Evolutionary conservation across 2,113 vertebrate genomes (phyloP).

Genomic region (Chaetorhynchus papuensis): DNA sequence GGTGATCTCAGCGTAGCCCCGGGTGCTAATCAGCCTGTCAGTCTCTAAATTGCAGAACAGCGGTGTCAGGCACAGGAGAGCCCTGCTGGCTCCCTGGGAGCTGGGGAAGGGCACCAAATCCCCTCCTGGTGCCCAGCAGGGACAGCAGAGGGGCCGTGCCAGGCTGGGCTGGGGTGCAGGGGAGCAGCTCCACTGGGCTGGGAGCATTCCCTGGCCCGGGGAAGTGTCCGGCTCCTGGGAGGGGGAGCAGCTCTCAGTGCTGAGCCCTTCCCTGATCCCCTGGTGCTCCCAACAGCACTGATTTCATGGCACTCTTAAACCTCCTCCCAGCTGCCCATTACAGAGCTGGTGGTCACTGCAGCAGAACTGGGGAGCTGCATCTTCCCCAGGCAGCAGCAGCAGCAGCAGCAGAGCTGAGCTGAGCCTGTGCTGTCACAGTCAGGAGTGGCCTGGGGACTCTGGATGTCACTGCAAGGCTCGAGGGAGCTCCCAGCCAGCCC

Average conservation of each 20-base stretch:
- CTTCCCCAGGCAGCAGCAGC: background rate
- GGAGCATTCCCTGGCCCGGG: background rate
- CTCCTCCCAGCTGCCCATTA: background rate
- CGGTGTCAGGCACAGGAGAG: constrained; percentile 1
- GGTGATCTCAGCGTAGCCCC: constrained; percentile 39
- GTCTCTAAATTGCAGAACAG: constrained; percentile 65
- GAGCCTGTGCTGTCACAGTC: background rate
- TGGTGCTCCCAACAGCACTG: background rate
- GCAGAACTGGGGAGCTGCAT: background rate
- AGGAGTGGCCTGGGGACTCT: background rate
- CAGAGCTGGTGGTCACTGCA: background rate
- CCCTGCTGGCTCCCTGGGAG: background rate
- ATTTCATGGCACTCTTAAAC: background rate
- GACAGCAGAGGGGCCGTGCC: background rate
- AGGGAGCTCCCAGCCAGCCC: background rate
- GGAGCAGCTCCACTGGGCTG: rapidly evolving
- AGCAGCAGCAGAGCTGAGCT: background rate
- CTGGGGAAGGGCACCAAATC: background rate
- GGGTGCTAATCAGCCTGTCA: constrained; percentile 60
- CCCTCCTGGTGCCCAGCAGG: background rate
- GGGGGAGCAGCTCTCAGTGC: background rate
- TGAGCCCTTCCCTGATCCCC: rapidly evolving
- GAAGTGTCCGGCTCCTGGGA: background rate
- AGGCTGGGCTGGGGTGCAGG: background rate
- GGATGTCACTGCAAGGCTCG: background rate